phyloP scores from a whole-genome alignment of 2,888 invertebrate genomes.

The Diarsia rubi region DNA sequence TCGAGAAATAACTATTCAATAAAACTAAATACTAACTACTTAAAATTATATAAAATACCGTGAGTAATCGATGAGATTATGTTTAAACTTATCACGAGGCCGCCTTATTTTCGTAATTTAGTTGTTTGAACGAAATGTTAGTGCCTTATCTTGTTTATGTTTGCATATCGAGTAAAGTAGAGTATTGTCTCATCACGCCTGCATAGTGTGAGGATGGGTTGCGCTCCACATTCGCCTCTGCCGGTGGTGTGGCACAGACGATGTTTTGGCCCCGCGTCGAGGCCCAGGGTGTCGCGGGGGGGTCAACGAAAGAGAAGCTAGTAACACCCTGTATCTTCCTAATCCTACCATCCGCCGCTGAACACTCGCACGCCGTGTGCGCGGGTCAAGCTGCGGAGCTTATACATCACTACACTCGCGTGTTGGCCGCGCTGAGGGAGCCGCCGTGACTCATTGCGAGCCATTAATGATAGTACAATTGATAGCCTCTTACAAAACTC shows the following conservation, averaged over 20 bases:
- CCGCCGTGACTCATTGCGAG: not conserved
- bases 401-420: conserved; percentile 59
- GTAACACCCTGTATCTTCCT: conserved; percentile 85
- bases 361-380: conserved; percentile 48
- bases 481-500: not conserved
- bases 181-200: conserved; percentile 47
- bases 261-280: conserved; percentile 20
- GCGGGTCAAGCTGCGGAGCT: conserved; percentile 64
- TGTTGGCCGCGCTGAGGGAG: conserved; percentile 58
- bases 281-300: conserved; percentile 37
- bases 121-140: conserved; percentile 4
- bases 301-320: conserved; percentile 75
- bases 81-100: conserved; percentile 11
- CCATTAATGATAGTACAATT: not conserved
- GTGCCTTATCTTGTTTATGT: not conserved
- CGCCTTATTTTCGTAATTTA: conserved; percentile 9
- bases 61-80: not conserved
- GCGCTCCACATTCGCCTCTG: conserved; percentile 30
- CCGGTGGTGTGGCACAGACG: conserved; percentile 21
- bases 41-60: conserved; percentile 21
- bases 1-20: conserved; percentile 19
- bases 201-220: conserved; percentile 47
- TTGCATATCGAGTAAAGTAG: conserved; percentile 3
- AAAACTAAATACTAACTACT: conserved; percentile 10
- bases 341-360: conserved; percentile 72